A percentile compares a stretch with the other conserved stretches of the same genome.
Evolutionary conservation across 1,140 invertebrate genomes (phyloP).

Genomic region (Penaeus vannamei): DNA sequence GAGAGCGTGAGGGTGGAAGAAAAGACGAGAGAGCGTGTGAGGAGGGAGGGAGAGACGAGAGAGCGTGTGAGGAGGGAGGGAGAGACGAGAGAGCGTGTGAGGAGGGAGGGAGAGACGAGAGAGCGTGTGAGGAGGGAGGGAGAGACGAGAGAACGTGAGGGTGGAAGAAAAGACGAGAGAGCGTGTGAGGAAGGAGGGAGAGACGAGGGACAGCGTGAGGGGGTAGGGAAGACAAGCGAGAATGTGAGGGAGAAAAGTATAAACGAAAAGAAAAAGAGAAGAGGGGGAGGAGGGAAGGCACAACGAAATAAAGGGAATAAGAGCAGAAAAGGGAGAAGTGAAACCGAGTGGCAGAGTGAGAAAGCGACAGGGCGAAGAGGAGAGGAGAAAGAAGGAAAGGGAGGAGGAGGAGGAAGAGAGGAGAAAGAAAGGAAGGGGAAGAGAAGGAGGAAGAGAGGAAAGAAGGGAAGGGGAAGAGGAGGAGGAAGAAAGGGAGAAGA

Average conservation of each 20-base stretch:
- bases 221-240: background rate
- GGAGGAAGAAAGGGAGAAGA: conserved; percentile 23
- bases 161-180: background rate
- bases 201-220: background rate
- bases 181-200: background rate
- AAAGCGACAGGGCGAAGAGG: background rate
- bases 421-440: background rate
- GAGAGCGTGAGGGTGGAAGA: too few species aligned
- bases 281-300: background rate
- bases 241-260: background rate
- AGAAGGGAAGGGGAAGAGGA: too few species aligned
- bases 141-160: too few species aligned
- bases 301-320: background rate
- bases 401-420: background rate
- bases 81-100: background rate
- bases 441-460: background rate
- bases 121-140: too few species aligned
- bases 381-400: background rate
- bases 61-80: background rate
- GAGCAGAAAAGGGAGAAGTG: background rate
- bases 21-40: too few species aligned
- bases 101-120: too few species aligned
- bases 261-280: background rate
- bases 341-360: background rate
- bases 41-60: too few species aligned